phyloP scores from a whole-genome alignment of 2,797 vertebrate genomes.

The Acanthopagrus latus region DNA sequence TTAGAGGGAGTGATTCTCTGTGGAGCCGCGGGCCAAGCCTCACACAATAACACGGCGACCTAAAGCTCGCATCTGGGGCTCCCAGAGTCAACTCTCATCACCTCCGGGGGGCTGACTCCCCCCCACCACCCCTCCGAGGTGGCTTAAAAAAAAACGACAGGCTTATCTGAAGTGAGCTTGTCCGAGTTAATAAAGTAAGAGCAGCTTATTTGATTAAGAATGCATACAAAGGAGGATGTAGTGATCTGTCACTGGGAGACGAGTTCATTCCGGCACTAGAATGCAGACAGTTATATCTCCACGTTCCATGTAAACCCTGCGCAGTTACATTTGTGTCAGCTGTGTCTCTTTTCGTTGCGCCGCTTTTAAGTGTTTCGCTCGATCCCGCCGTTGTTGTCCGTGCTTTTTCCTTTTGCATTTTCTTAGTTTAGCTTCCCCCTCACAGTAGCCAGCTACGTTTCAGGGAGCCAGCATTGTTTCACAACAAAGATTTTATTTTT shows the following conservation, averaged over 20 bases:
- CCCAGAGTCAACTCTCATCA: slow-evolving; percentile 72
- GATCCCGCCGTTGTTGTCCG: too few relatives aligned
- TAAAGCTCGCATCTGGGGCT: slow-evolving; percentile 58
- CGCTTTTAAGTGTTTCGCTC: too few relatives aligned
- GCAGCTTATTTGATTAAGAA: slow-evolving; percentile 79
- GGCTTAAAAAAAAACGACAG: slow-evolving; percentile 72
- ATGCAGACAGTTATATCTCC: slow-evolving; percentile 7
- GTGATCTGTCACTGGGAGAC: slow-evolving; percentile 57
- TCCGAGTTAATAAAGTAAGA: slow-evolving; percentile 78
- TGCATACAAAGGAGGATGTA: slow-evolving; percentile 67
- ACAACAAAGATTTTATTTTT: too few relatives aligned
- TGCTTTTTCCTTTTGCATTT: too few relatives aligned
- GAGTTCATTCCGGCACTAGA: slow-evolving; percentile 46
- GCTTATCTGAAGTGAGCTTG: slow-evolving; percentile 76
- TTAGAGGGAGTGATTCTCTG: slow-evolving; percentile 82
- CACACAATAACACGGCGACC: slow-evolving; percentile 78
- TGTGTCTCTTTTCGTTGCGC: too few relatives aligned
- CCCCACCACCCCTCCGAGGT: slow-evolving; percentile 63
- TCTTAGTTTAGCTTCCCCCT: too few relatives aligned
- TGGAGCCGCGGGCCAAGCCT: slow-evolving; percentile 66
- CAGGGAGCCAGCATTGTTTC: too few relatives aligned
- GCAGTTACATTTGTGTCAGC: too few relatives aligned
- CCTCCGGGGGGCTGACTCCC: slow-evolving; percentile 59
- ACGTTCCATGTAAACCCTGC: too few relatives aligned
- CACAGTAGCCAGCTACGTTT: too few relatives aligned